Evolutionary conservation across 2,113 vertebrate genomes (phyloP).

Genomic region (Ammodytes dubius): DNA sequence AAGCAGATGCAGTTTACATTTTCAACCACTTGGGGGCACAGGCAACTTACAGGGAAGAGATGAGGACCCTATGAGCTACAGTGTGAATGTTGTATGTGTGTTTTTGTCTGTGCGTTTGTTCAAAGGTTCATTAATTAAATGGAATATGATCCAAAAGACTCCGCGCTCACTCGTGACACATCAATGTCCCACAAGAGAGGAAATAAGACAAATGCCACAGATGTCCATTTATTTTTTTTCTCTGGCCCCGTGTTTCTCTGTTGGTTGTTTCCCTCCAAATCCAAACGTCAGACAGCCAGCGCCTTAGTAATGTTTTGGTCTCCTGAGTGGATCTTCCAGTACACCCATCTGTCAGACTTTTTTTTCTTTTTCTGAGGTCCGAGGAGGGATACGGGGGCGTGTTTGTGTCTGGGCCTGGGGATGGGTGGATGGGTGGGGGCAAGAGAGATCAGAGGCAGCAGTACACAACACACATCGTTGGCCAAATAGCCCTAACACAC

Average conservation of each 20-base stretch:
- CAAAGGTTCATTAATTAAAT: constrained; percentile 73
- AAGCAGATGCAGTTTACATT: constrained; percentile 66
- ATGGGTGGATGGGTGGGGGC: constrained; percentile 50
- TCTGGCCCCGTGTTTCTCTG: constrained; percentile 49
- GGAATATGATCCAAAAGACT: constrained; percentile 78
- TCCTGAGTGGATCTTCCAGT: constrained; percentile 75
- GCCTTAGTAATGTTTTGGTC: constrained; percentile 78
- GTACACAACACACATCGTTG: constrained; percentile 66
- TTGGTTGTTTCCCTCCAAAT: constrained; percentile 69
- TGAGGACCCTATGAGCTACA: constrained; percentile 23
- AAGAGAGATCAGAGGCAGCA: constrained; percentile 43
- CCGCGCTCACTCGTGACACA: constrained; percentile 69
- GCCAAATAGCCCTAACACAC: constrained; percentile 70
- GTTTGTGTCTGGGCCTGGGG: constrained; percentile 62
- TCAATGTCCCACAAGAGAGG: constrained; percentile 75
- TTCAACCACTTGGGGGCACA: constrained; percentile 85
- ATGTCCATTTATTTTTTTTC: constrained; percentile 74
- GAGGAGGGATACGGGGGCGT: constrained; percentile 59
- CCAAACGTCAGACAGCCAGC: constrained; percentile 70
- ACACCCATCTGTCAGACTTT: constrained; percentile 77
- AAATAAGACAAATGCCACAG: constrained; percentile 78
- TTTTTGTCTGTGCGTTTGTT: background rate
- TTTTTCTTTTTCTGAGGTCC: constrained; percentile 58
- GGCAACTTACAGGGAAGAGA: constrained; percentile 76
- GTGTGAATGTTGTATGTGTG: constrained; percentile 36